phyloP scores from a whole-genome alignment of 1,140 invertebrate genomes.

The Drosophila quadrilineata region DNA sequence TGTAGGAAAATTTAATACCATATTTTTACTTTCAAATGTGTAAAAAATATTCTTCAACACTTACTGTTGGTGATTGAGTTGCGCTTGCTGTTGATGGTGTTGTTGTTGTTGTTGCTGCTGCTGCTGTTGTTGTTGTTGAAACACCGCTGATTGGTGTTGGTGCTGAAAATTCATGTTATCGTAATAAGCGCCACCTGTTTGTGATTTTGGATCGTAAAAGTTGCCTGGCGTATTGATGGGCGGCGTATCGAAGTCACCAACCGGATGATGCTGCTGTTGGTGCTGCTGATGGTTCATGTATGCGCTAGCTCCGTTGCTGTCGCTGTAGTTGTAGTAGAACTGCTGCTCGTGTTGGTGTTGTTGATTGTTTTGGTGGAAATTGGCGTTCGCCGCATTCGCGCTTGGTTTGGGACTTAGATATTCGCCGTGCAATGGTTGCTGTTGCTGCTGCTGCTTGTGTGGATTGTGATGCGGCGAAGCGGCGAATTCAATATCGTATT shows the following conservation, averaged over 20 bases:
- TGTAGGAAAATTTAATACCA: no score
- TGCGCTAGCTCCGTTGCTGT: constrained; percentile 57
- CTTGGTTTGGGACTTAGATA: constrained; percentile 72
- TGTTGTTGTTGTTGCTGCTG: constrained; percentile 51
- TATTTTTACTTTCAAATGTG: no score
- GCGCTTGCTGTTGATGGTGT: constrained; percentile 52
- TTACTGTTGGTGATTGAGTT: constrained; percentile 64
- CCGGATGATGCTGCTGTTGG: constrained; percentile 61
- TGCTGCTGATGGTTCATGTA: constrained; percentile 71
- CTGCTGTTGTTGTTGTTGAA: constrained; percentile 60
- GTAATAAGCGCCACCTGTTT: constrained; percentile 60
- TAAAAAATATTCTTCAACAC: no score
- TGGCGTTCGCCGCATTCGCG: constrained; percentile 30
- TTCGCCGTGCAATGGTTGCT: constrained; percentile 58
- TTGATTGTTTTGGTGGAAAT: constrained; percentile 64
- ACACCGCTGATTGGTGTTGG: constrained; percentile 60
- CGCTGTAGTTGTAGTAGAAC: constrained; percentile 73
- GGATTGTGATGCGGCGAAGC: constrained; percentile 55
- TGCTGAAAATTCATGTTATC: constrained; percentile 76
- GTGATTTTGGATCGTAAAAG: constrained; percentile 67
- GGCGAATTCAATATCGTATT: constrained; percentile 78
- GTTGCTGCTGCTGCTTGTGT: constrained; percentile 55
- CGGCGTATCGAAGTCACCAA: constrained; percentile 63
- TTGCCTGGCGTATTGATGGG: constrained; percentile 54
- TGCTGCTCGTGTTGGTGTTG: constrained; percentile 65